Conservation (phyloP, 2,797 vertebrate species). For the Sylvia borin region DNA sequence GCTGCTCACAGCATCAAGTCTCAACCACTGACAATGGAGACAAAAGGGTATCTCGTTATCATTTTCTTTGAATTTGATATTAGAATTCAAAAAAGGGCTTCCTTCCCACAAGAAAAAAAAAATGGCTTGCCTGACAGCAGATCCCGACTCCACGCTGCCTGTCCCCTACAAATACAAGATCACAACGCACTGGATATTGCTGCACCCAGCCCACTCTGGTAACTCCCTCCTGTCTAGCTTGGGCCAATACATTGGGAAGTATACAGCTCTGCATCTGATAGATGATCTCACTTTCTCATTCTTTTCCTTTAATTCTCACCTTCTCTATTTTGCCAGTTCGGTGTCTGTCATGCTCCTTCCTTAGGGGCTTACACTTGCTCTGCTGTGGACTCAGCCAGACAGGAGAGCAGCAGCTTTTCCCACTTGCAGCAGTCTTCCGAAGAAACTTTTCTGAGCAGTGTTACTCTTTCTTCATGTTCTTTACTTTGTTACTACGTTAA, state of each 20-base stretch:
- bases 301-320: not conserved
- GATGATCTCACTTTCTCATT: fast-evolving
- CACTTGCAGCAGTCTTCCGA: not conserved
- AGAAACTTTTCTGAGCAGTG: not conserved
- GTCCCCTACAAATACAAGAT: not conserved
- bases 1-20: not conserved
- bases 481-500: not conserved
- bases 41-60: not conserved
- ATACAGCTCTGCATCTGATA: not conserved
- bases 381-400: not conserved
- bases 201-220: not conserved
- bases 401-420: not conserved
- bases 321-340: not conserved
- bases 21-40: not conserved
- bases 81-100: not conserved
- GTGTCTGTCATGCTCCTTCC: not conserved
- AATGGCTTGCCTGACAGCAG: not conserved
- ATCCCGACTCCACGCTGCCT: not conserved
- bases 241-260: not conserved
- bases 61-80: not conserved
- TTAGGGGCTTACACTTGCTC: fast-evolving
- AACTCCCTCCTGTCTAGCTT: not conserved
- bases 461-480: not conserved
- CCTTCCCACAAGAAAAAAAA: not conserved
- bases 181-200: not conserved